Evolutionary conservation across 2,797 vertebrate genomes (phyloP).

Genomic region (Furcifer pardalis): DNA sequence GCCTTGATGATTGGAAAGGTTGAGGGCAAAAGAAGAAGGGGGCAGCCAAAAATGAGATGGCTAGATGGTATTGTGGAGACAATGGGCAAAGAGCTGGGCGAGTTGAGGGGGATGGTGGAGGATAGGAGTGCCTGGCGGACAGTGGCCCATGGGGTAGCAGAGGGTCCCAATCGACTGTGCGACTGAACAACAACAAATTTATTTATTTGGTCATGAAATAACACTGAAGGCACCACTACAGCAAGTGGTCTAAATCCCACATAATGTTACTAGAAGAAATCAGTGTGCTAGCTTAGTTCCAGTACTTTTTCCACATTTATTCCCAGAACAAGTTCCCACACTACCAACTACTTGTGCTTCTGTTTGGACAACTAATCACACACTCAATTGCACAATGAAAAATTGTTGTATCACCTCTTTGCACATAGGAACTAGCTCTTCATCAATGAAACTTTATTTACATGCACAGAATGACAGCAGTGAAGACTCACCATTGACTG

Average conservation of each 20-base stretch:
- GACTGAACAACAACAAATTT: too few species aligned
- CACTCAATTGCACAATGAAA: neutral
- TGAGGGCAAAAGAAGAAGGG: too few species aligned
- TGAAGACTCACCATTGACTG: neutral
- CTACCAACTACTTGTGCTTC: neutral
- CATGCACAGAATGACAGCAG: neutral
- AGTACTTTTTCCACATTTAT: too few species aligned
- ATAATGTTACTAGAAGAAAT: neutral
- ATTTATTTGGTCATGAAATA: too few species aligned
- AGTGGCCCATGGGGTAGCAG: too few species aligned
- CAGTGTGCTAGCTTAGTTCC: neutral
- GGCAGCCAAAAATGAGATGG: too few species aligned
- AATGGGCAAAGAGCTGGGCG: too few species aligned
- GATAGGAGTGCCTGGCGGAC: too few species aligned
- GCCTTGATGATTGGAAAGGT: too few species aligned
- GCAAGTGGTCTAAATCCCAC: neutral
- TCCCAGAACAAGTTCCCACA: neutral
- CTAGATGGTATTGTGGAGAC: too few species aligned
- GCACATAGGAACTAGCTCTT: neutral
- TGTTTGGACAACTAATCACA: neutral
- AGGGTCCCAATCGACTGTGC: too few species aligned
- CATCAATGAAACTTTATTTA: neutral
- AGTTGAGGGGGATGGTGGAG: too few species aligned
- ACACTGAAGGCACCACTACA: neutral
- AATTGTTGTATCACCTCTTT: neutral